phyloP scores from a whole-genome alignment of 1,140 invertebrate genomes.

The Diplogasteroides magnus region DNA sequence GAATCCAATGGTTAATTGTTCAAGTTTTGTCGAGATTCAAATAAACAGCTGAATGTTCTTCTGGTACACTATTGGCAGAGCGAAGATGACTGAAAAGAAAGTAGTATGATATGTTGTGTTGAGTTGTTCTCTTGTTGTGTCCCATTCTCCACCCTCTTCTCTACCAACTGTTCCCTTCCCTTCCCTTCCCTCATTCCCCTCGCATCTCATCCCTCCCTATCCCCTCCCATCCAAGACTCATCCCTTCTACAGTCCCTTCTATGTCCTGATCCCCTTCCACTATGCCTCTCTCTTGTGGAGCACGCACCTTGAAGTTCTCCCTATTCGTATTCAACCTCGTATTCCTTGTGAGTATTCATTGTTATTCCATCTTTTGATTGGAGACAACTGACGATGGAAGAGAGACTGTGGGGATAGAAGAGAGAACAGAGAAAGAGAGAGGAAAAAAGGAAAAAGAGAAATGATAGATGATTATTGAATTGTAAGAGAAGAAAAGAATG shows the following conservation, averaged over 20 bases:
- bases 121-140: neutral
- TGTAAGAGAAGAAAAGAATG: no score
- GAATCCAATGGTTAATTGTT: neutral
- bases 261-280: slow-evolving; percentile 13
- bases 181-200: neutral
- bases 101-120: neutral
- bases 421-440: neutral
- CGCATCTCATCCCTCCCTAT: neutral
- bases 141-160: neutral
- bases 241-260: slow-evolving; percentile 1
- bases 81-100: neutral
- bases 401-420: neutral
- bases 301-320: slow-evolving; percentile 48
- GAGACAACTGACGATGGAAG: neutral
- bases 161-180: neutral
- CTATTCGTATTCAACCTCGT: slow-evolving; percentile 52
- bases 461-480: neutral
- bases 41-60: no score
- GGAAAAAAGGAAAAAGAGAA: neutral
- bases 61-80: no score
- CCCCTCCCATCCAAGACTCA: neutral
- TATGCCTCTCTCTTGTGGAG: slow-evolving; percentile 37
- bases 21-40: no score
- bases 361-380: neutral
- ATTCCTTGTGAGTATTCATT: slow-evolving; percentile 41